A percentile compares a stretch with the other conserved stretches of the same genome.
Conservation (phyloP, 2,797 vertebrate species). For the Enteromius fasciolatus region DNA sequence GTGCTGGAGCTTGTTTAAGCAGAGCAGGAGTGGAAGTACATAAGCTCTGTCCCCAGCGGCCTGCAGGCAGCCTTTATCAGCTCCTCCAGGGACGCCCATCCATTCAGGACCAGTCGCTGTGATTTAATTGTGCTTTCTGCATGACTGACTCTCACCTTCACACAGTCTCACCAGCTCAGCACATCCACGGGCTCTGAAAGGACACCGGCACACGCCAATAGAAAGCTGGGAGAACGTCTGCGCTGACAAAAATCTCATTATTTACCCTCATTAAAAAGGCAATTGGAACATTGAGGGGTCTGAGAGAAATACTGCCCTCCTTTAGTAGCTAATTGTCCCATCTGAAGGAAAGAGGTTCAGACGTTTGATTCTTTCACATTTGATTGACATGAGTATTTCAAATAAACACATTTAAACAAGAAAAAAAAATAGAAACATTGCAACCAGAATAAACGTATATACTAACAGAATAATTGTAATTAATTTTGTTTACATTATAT, state of each 20-base stretch:
- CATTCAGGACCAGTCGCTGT: slow-evolving; percentile 56
- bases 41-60: slow-evolving; percentile 44
- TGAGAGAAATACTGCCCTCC: slow-evolving; percentile 20
- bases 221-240: neutral
- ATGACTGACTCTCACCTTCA: slow-evolving; percentile 79
- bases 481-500: too few relatives aligned
- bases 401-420: neutral
- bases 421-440: neutral
- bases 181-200: slow-evolving; percentile 33
- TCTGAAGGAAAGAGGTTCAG: slow-evolving; percentile 17
- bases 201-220: slow-evolving; percentile 25
- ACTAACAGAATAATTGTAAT: too few relatives aligned
- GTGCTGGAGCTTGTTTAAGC: neutral
- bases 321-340: slow-evolving; percentile 4
- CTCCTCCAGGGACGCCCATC: slow-evolving; percentile 54
- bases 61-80: slow-evolving; percentile 56
- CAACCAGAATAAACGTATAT: neutral
- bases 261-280: slow-evolving; percentile 42
- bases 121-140: slow-evolving; percentile 81
- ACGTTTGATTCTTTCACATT: neutral
- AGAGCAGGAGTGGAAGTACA: neutral
- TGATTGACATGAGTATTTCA: neutral
- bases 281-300: slow-evolving; percentile 24
- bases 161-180: slow-evolving; percentile 52
- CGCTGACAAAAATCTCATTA: slow-evolving; percentile 22